These are phyloP conservation scores for Accipiter virgatus DNA, from an alignment of 2,113 vertebrate species.

Conservation along the genomic window DNA sequence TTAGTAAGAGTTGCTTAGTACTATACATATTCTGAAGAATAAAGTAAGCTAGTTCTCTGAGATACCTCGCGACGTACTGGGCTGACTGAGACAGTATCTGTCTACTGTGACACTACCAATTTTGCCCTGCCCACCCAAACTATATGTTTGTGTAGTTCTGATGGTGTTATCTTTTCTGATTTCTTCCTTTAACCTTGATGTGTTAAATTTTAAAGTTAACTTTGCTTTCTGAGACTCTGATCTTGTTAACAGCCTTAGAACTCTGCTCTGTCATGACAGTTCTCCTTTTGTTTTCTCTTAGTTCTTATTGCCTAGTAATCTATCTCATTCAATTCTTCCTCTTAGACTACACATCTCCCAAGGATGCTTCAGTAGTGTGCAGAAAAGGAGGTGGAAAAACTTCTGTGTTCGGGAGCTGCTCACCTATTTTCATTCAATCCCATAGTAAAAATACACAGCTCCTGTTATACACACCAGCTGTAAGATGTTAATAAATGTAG, in stretches of 20 bases:
- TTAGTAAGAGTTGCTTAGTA: neutral
- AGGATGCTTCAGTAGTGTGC: neutral
- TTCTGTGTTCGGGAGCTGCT: neutral
- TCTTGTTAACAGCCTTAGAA: neutral
- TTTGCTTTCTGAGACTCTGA: neutral
- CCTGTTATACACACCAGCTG: neutral
- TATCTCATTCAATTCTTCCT: neutral
- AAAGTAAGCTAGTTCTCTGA: neutral
- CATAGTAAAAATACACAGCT: neutral
- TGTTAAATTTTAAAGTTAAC: neutral
- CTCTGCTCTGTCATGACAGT: neutral
- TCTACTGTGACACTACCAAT: neutral
- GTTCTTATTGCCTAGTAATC: neutral
- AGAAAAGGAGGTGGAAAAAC: neutral
- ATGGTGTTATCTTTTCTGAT: neutral
- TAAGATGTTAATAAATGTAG: neutral
- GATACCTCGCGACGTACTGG: neutral
- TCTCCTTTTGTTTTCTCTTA: neutral
- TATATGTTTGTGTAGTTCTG: neutral
- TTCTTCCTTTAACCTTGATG: neutral
- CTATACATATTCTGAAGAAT: neutral
- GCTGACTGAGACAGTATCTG: neutral
- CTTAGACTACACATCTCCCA: neutral
- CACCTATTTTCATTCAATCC: neutral
- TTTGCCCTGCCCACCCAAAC: neutral